Percentiles rank a stretch among this genome's conserved stretches.
Evolutionary conservation across 2,797 vertebrate genomes (phyloP).

Genomic region (Oreochromis grahami): DNA sequence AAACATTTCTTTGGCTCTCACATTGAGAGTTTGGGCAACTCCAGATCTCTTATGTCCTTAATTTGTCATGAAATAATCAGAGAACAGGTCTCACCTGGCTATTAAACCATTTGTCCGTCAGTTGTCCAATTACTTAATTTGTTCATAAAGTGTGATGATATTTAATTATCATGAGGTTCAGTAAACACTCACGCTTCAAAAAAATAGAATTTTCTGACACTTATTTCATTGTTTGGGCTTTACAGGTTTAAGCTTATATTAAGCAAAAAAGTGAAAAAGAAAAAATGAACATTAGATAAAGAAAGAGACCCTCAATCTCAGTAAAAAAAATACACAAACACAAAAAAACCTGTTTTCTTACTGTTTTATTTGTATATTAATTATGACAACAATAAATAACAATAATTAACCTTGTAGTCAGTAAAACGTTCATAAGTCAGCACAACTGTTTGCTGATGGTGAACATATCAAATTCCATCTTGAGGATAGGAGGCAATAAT

Average conservation of each 20-base stretch:
- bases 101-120: background rate
- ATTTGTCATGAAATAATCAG: background rate
- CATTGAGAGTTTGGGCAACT: background rate
- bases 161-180: background rate
- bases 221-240: background rate
- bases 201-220: background rate
- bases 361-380: constrained; percentile 33
- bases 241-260: background rate
- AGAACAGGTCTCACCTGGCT: background rate
- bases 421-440: background rate
- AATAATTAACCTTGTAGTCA: constrained; percentile 16
- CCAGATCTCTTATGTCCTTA: background rate
- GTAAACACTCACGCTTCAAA: background rate
- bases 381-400: constrained; percentile 42
- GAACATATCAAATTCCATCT: constrained; percentile 12
- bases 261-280: background rate
- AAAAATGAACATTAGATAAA: background rate
- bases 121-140: background rate
- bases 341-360: background rate
- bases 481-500: background rate
- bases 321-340: background rate
- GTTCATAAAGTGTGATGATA: background rate
- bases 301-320: background rate
- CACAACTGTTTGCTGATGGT: background rate
- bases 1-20: background rate